Base-by-base conservation (phyloP, 2,888 invertebrate genomes). In the Ormyrus nitidulus region DNA sequence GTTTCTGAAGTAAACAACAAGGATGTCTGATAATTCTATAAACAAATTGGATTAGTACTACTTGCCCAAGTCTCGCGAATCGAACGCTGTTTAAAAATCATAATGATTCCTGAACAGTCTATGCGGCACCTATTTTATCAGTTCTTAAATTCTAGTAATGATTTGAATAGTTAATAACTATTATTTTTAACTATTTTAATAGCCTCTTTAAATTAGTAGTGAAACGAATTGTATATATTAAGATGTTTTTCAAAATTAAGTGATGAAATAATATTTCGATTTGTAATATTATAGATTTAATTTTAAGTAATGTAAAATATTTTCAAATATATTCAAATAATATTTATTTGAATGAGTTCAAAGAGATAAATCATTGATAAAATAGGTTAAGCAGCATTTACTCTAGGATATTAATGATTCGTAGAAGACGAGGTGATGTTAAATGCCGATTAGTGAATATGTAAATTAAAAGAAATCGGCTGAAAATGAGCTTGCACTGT, bases 391-490 rank as follows among this genome's bases (percentile, higher is more conserved):
- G 11, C 49, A 61, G 58, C 49, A 19, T 65, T 69, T 54, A 48
- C 46, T 46, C 6, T 13, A 49, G 46, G 13, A 19, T 70, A 56
- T 49, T 11, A 62, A 34, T 68, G 54, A 78, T 78, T 79, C 68
- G 68, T 13, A 44, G 51, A 62, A 61, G 79, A 69, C 68, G 4
- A 69, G 79, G 73, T 59, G 10, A 69, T 51, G 34, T 11, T 13
- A 53, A 66, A 74, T 68, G 68, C 56, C 79, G 73, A 74, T 79
- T 44, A 74, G 49, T 44, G 66, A 11, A 49, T 53, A 77, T 80
- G 76, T 77, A 80, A 80, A 80, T 77, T 80, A 59, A 70, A 66
- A 69, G 65, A 77, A 81, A 73, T 79, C 82, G 83, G 77, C 81
- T 81, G 75, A 44, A 56, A 80, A 78, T 76, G 77, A 73, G 78